A percentile compares a stretch with the other conserved stretches of the same genome.
These are phyloP conservation scores for Phocides pigmalion DNA, from an alignment of 1,140 invertebrate species.

Conservation along the genomic window DNA sequence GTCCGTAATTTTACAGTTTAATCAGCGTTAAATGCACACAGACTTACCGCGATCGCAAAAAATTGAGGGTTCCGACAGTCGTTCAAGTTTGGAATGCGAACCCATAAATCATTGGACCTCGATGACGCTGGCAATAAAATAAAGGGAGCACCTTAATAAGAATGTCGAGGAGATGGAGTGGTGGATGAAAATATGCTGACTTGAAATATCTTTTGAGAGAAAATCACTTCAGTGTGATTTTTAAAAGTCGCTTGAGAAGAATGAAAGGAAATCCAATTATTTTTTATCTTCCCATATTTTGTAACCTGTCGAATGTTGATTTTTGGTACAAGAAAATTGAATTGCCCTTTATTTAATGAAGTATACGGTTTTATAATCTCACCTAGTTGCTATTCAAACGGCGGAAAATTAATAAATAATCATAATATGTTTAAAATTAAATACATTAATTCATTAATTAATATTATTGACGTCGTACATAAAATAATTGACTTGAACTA, in stretches of 20 bases:
- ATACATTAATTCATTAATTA: too few relatives aligned
- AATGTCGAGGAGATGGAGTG: slow-evolving; percentile 46
- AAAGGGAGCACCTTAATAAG: slow-evolving; percentile 46
- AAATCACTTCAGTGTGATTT: slow-evolving; percentile 34
- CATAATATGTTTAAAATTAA: too few relatives aligned
- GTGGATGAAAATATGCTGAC: slow-evolving; percentile 36
- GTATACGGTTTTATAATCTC: too few relatives aligned
- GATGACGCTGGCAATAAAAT: slow-evolving; percentile 67
- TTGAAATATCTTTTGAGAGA: slow-evolving; percentile 30
- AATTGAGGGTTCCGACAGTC: slow-evolving; percentile 49
- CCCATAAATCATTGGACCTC: slow-evolving; percentile 71
- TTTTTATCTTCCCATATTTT: slow-evolving; percentile 1
- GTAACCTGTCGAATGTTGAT: slow-evolving; percentile 4
- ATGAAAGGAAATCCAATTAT: slow-evolving; percentile 14
- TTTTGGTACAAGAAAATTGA: too few relatives aligned
- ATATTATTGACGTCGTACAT: too few relatives aligned
- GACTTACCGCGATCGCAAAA: slow-evolving; percentile 67
- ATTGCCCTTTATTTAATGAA: too few relatives aligned
- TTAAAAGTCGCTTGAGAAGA: slow-evolving; percentile 17
- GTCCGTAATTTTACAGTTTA: slow-evolving; percentile 82
- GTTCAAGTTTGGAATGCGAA: slow-evolving; percentile 62
- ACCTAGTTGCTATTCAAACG: too few relatives aligned
- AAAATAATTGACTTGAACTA: too few relatives aligned
- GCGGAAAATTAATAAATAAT: too few relatives aligned
- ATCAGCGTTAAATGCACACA: slow-evolving; percentile 81